Base-by-base conservation (phyloP, 1,140 invertebrate genomes). In the Parasteatoda tepidariorum region DNA sequence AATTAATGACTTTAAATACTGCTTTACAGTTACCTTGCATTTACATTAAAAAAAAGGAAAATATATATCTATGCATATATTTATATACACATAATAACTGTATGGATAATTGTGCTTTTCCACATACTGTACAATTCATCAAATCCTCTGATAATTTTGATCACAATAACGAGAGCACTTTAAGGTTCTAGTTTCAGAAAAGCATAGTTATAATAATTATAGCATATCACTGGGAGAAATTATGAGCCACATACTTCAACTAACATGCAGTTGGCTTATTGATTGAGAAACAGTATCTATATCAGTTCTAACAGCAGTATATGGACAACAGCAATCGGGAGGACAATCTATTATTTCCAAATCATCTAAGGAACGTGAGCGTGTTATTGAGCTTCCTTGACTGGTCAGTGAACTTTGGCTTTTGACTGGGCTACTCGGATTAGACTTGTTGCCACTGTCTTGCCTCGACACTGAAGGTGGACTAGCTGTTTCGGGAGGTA, bases 381-480 rank as follows among this genome's bases (percentile, higher is more conserved):
- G 70, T 5, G 67, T 31, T 15, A 84, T 67, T 70, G 82, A 68
- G 82, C 41, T 24, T 54, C 70, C 81, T n/a, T 33, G 24, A 34
- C 22, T 68, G 15, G 48, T 28, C 2, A 62, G 26, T 18, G 70
- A 74, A 28, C 55, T 83, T 68, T 84, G 71, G 73, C 82, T 84
- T 76, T 84, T 84, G 13, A 76, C 68, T 28, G 82, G 82, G 66
- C 82, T 84, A 61, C 73, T 73, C 9, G 82, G 82, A 48, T 84
- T 84, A 15, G 82, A 84, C 55, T 84, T 84, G 73, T 84, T 84
- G n/a, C 71, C 82, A 84, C 82, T 84, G 30, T 84, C 82, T 41
- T 84, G 82, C 2, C 82, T 41, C 6, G 82, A 68, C 15, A 75
- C 64, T 9, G 26, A 28, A 0, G 82, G 41, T 13, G 82, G 64